Base-by-base conservation (phyloP, 2,888 invertebrate genomes). In the Scrobipalpa costella region DNA sequence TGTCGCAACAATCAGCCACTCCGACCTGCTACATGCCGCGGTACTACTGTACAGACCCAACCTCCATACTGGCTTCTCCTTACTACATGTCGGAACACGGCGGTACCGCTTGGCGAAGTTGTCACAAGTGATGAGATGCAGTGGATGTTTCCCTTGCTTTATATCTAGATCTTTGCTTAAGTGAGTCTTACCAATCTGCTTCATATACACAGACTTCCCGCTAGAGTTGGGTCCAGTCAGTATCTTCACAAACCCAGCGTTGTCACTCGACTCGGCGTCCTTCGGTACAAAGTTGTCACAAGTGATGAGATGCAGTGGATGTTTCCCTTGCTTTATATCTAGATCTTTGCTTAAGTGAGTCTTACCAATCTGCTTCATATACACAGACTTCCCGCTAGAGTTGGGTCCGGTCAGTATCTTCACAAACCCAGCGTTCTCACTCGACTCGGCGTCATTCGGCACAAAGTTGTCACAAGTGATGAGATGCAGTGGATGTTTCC, bases 371-470 rank as follows among this genome's bases (percentile, higher is more conserved):
- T 98, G 97, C 84, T 98, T 98, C 77, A 98, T 91, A 82, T 96
- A 98, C 34, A 98, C 94, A 66, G 97, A 98, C 85, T 98, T 99
- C 2, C 98, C 98, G 76, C 97, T 96, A 0, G 96, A 95, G 84
- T 98, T 98, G 0, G 98, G 97, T 0, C 98, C 98, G 0, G 97
- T 97, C 7, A 98, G 86, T 59, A 98, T 93, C 79, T 96, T 96
- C 27, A 98, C 93, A 11, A 89, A 84, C 15, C 93, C 93, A 7
- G 88, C 85, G 0, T 85, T 78, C 0, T 81, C 81, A 7, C 94
- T 93, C 63, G 95, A 95, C 64, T 84, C 78, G 7, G 93, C 92
- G 75, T 95, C 94, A 80, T 98, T 98, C 0, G 96, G 93, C 2
- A 97, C 95, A 78, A 95, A 96, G 68, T 91, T 92, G 63, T 93